Evolutionary conservation across 1,140 invertebrate genomes (phyloP).

Genomic region (Pseudobourletiella spinata): DNA sequence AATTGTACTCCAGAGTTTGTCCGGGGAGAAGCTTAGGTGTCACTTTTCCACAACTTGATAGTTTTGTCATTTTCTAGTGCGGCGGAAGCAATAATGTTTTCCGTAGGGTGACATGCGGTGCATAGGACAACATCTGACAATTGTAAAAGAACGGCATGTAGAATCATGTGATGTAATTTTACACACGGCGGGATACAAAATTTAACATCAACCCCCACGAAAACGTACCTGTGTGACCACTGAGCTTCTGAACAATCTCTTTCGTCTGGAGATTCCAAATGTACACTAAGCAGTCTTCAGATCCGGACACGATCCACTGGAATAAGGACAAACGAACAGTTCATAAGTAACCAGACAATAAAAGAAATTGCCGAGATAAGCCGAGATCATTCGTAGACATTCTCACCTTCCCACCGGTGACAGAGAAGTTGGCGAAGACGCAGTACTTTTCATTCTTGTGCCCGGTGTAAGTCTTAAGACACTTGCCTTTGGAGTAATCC

Average conservation of each 20-base stretch:
- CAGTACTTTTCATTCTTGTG: slow-evolving; percentile 99
- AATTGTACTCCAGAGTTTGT: too few relatives aligned
- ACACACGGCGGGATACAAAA: neutral
- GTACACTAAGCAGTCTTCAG: slow-evolving; percentile 98
- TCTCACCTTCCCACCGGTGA: slow-evolving; percentile 93
- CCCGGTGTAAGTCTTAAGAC: slow-evolving; percentile 94
- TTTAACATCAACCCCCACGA: slow-evolving; percentile 8
- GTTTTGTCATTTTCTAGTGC: slow-evolving; percentile 98
- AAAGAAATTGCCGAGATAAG: neutral
- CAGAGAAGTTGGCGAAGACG: slow-evolving; percentile 99
- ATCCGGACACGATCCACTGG: slow-evolving; percentile 98
- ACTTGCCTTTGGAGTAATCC: slow-evolving; percentile 98
- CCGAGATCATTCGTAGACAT: slow-evolving; percentile 20
- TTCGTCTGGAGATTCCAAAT: slow-evolving; percentile 99
- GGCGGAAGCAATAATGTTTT: slow-evolving; percentile 98
- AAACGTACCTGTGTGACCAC: slow-evolving; percentile 91
- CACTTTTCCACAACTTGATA: slow-evolving; percentile 98
- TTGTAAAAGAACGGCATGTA: too few relatives aligned
- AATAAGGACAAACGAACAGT: slow-evolving; percentile 39
- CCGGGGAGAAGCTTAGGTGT: slow-evolving; percentile 81
- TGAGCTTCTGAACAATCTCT: slow-evolving; percentile 95
- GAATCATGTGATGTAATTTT: too few relatives aligned
- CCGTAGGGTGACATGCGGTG: slow-evolving; percentile 95
- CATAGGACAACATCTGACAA: slow-evolving; percentile 95
- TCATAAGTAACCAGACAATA: slow-evolving; percentile 3